Evolutionary conservation across 53 echinoderm and acorn worm genomes (phyloP).

Genomic region (Luidia sarsii): DNA sequence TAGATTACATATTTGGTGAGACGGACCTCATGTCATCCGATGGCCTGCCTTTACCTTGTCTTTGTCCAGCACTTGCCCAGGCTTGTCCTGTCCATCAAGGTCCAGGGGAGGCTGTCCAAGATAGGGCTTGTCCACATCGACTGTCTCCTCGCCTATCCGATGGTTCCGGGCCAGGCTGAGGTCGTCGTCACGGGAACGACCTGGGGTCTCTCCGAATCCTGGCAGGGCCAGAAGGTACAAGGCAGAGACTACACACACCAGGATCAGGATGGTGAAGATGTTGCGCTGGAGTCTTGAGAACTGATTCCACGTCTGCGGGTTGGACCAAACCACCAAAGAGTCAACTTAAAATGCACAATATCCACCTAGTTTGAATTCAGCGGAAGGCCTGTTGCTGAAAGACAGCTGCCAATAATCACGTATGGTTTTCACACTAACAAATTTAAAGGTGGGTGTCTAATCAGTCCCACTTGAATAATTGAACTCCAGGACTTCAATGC

Average conservation of each 20-base stretch:
- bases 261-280: constrained; percentile 51
- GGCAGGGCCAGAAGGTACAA: constrained; percentile 30
- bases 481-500: too few relatives aligned
- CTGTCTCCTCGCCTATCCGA: constrained; percentile 23
- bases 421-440: too few relatives aligned
- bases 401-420: too few relatives aligned
- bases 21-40: too few relatives aligned
- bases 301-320: constrained; percentile 73
- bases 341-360: too few relatives aligned
- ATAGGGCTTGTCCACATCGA: background rate
- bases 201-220: background rate
- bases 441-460: too few relatives aligned
- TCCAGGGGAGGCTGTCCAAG: background rate
- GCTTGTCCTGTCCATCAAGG: background rate
- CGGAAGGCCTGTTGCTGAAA: too few relatives aligned
- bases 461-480: too few relatives aligned
- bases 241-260: constrained; percentile 19
- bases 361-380: too few relatives aligned
- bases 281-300: constrained; percentile 82
- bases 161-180: background rate
- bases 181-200: background rate
- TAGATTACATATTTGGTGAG: too few relatives aligned
- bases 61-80: background rate
- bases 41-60: background rate
- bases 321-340: too few relatives aligned